These are phyloP conservation scores for Parapsyche elsis DNA, from an alignment of 1,140 invertebrate species.

Conservation along the genomic window DNA sequence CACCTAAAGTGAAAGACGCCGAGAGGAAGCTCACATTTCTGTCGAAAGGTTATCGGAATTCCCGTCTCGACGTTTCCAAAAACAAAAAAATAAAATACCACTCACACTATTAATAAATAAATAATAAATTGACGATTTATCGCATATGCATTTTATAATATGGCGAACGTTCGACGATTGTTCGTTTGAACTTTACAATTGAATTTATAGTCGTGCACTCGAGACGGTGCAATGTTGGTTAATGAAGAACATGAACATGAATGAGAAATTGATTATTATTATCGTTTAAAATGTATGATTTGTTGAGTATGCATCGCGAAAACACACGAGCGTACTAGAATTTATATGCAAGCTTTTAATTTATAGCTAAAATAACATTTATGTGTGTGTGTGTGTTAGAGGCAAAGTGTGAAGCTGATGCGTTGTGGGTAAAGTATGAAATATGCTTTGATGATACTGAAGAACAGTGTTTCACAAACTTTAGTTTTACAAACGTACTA, in stretches of 20 bases:
- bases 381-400: too few relatives aligned
- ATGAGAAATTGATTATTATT: constrained; percentile 8
- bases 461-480: too few relatives aligned
- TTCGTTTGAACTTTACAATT: not conserved
- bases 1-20: constrained; percentile 16
- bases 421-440: too few relatives aligned
- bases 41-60: not conserved
- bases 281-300: not conserved
- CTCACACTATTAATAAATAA: too few relatives aligned
- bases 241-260: not conserved
- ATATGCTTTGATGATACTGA: too few relatives aligned
- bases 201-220: not conserved
- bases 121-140: too few relatives aligned
- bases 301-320: not conserved
- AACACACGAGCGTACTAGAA: not conserved
- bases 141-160: too few relatives aligned
- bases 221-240: not conserved
- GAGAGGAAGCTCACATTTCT: constrained; percentile 1
- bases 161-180: not conserved
- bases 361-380: too few relatives aligned
- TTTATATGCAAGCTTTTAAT: too few relatives aligned
- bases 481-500: too few relatives aligned
- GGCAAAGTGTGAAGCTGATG: too few relatives aligned
- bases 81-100: too few relatives aligned
- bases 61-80: not conserved